phyloP scores from a whole-genome alignment of 2,888 invertebrate genomes.

The Troilus luridus region DNA sequence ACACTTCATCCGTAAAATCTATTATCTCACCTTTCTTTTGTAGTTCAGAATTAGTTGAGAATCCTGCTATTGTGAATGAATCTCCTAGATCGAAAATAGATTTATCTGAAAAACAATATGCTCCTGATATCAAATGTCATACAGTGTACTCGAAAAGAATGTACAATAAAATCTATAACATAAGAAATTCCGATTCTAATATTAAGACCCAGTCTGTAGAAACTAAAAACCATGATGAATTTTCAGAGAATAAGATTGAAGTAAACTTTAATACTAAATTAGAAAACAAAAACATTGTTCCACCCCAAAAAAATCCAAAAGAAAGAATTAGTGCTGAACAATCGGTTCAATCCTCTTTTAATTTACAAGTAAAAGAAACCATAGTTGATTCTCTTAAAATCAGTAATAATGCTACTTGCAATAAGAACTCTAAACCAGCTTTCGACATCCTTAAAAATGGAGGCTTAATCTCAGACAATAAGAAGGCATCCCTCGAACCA shows the following conservation, averaged over 20 bases:
- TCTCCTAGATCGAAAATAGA: background rate
- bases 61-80: background rate
- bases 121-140: conserved; percentile 38
- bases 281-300: background rate
- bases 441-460: background rate
- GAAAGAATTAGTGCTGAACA: background rate
- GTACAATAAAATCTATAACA: conserved; percentile 55
- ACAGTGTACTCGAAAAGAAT: conserved; percentile 53
- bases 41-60: background rate
- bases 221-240: background rate
- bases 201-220: background rate
- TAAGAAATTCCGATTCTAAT: background rate
- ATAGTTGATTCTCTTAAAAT: background rate
- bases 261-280: background rate
- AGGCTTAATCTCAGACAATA: background rate
- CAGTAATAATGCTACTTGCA: background rate
- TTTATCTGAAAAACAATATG: background rate
- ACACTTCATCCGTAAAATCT: background rate
- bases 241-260: background rate
- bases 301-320: background rate
- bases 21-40: background rate
- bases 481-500: background rate
- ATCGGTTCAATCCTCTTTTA: background rate
- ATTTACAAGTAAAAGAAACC: background rate
- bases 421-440: background rate